Evolutionary conservation across 2,113 vertebrate genomes (phyloP).

Genomic region (Otolemur garnettii): DNA sequence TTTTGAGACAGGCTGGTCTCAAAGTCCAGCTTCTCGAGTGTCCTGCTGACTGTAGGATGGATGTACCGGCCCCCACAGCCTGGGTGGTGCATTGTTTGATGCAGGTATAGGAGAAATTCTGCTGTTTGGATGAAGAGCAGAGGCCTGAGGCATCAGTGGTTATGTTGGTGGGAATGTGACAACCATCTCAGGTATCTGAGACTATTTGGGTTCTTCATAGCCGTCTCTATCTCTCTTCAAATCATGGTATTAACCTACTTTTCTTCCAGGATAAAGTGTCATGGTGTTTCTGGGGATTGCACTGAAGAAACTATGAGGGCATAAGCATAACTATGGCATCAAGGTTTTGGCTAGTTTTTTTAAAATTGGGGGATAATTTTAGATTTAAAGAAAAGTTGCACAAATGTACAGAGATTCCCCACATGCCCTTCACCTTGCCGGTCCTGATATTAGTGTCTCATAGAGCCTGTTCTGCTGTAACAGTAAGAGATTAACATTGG

Average conservation of each 20-base stretch:
- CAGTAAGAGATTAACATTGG: fast-evolving
- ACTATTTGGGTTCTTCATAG: not conserved
- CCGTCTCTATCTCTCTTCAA: too few relatives aligned
- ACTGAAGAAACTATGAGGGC: fast-evolving
- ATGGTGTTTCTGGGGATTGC: fast-evolving
- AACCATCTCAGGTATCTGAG: fast-evolving
- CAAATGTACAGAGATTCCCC: not conserved
- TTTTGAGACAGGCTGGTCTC: too few relatives aligned
- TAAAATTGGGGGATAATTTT: not conserved
- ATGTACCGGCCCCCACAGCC: fast-evolving
- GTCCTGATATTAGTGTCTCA: fast-evolving
- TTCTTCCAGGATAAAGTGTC: not conserved
- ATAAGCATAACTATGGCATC: fast-evolving
- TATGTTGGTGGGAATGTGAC: fast-evolving
- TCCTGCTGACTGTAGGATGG: not conserved
- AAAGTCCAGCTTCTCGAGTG: fast-evolving
- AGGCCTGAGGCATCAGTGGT: fast-evolving
- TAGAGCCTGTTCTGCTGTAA: fast-evolving
- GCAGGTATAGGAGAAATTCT: not conserved
- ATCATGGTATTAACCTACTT: fast-evolving
- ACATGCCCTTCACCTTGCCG: too few relatives aligned
- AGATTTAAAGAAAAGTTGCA: not conserved
- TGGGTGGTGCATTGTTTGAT: fast-evolving
- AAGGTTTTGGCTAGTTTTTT: too few relatives aligned
- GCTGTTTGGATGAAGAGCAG: not conserved